Evolutionary conservation across 2,113 vertebrate genomes (phyloP).

Genomic region (Zingel zingel): DNA sequence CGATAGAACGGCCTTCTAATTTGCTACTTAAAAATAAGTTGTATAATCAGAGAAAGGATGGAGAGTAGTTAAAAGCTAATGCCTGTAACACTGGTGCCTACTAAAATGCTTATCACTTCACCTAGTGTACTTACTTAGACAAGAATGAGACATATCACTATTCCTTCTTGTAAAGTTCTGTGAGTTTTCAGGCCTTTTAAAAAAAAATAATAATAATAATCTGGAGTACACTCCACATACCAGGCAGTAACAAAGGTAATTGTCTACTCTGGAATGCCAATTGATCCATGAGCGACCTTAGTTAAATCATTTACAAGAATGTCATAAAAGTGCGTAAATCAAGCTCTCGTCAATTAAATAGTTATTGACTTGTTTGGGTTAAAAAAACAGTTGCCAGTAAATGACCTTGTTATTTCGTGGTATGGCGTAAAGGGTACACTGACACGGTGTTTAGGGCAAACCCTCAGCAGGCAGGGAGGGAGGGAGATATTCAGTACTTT

Average conservation of each 20-base stretch:
- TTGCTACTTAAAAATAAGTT: conserved; percentile 47
- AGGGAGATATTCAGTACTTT: conserved; percentile 1
- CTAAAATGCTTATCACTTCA: conserved; percentile 56
- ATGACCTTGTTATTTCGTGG: conserved; percentile 60
- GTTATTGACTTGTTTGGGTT: conserved; percentile 21
- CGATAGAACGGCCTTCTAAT: conserved; percentile 48
- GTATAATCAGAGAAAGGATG: conserved; percentile 35
- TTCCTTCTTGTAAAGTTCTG: conserved; percentile 47
- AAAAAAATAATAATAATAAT: conserved; percentile 2
- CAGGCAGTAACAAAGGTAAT: conserved; percentile 57
- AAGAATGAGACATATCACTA: conserved; percentile 24
- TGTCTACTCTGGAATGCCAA: conserved; percentile 44
- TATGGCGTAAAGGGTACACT: conserved; percentile 29
- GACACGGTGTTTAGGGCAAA: conserved; percentile 25
- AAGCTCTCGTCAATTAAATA: conserved; percentile 32
- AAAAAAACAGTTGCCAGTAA: conserved; percentile 21
- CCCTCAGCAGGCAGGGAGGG: conserved; percentile 31
- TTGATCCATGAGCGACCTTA: conserved; percentile 53
- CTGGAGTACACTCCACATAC: conserved; percentile 50
- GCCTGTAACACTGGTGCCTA: conserved; percentile 75
- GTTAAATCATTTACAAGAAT: conserved; percentile 50
- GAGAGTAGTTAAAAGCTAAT: conserved; percentile 45
- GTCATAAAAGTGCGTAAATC: conserved; percentile 45
- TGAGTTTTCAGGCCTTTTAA: conserved; percentile 35
- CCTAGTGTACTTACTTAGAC: conserved; percentile 55